phyloP scores from a whole-genome alignment of 1,140 invertebrate species.

The Marisa cornuarietis region DNA sequence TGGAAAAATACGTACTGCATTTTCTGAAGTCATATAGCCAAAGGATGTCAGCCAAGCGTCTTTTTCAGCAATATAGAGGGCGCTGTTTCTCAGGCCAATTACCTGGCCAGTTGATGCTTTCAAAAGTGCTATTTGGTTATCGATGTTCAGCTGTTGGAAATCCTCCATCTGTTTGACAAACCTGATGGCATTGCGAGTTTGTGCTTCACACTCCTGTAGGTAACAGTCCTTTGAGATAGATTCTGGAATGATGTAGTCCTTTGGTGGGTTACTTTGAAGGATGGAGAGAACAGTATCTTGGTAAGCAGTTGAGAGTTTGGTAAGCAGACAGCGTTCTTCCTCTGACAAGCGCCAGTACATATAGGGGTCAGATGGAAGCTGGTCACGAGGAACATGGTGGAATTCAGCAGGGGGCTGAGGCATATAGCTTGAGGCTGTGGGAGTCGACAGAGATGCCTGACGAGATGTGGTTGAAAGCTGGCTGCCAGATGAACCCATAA shows the following conservation, averaged over 20 bases:
- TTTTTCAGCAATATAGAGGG: conserved; percentile 21
- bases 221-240: not conserved
- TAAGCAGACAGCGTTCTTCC: conserved; percentile 14
- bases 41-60: conserved; percentile 7
- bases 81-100: conserved; percentile 7
- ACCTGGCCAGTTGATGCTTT: conserved; percentile 21
- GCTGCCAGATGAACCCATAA: no score
- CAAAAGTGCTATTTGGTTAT: conserved; percentile 17
- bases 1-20: not conserved
- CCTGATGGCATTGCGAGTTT: conserved; percentile 5
- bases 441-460: no score
- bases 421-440: no score
- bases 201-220: conserved; percentile 3
- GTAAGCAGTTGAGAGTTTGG: conserved; percentile 17
- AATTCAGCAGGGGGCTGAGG: not conserved
- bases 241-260: not conserved
- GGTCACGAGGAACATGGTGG: conserved; percentile 14
- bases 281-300: conserved; percentile 21
- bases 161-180: conserved; percentile 21
- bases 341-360: conserved; percentile 23
- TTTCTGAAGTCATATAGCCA: conserved; percentile 5
- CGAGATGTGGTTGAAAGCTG: no score
- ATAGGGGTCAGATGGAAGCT: conserved; percentile 16
- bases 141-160: conserved; percentile 5
- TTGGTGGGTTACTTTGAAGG: conserved; percentile 12